These are phyloP conservation scores for Craniophora ligustri DNA, from an alignment of 2,888 invertebrate species.

Conservation along the genomic window DNA sequence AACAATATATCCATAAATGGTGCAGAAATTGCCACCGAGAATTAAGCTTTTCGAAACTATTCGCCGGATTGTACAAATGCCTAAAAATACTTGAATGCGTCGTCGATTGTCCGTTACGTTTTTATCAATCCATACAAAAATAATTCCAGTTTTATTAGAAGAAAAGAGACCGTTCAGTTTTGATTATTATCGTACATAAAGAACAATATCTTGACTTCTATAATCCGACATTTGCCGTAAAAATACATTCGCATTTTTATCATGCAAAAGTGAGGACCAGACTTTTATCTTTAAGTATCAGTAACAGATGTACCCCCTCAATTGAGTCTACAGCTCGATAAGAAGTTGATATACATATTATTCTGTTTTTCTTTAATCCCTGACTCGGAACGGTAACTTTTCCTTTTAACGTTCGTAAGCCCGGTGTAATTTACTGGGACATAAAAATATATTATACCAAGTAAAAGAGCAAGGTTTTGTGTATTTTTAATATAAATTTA, in stretches of 20 bases:
- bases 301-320: conserved; percentile 14
- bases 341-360: conserved; percentile 18
- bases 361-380: conserved; percentile 37
- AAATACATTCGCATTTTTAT: not conserved
- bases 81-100: not conserved
- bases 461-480: conserved; percentile 1
- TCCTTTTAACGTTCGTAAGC: conserved; percentile 22
- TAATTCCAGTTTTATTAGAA: no score
- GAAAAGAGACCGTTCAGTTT: no score
- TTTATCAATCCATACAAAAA: no score
- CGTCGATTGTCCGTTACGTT: no score
- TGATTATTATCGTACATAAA: no score
- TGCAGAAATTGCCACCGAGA: no score
- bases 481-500: conserved; percentile 12
- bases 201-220: no score
- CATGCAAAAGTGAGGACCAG: not conserved
- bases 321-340: conserved; percentile 20
- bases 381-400: conserved; percentile 22
- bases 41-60: no score
- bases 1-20: not conserved
- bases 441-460: conserved; percentile 21
- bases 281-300: conserved; percentile 23
- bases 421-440: conserved; percentile 18
- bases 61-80: not conserved
- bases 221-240: no score